Conservation (phyloP, 1,140 invertebrate genomes). For the Nixonia krombeini region DNA sequence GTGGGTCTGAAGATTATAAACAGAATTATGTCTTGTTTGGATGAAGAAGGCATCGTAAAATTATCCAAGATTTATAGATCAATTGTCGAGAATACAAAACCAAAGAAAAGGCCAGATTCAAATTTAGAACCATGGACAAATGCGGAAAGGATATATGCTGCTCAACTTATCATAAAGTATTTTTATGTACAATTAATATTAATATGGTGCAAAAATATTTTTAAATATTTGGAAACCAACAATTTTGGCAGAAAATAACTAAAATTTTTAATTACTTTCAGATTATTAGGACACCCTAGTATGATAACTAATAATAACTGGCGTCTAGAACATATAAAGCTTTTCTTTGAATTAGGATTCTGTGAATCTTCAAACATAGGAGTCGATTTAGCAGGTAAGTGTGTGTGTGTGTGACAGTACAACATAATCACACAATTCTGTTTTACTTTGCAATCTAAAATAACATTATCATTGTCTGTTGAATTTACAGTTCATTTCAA, state of each 20-base stretch:
- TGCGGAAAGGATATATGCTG: conserved; percentile 77
- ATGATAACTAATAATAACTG: conserved; percentile 76
- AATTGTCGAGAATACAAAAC: conserved; percentile 72
- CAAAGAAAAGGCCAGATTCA: conserved; percentile 61
- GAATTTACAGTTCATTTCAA: conserved; percentile 68
- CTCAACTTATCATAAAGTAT: conserved; percentile 75
- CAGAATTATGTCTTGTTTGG: conserved; percentile 74
- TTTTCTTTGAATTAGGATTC: conserved; percentile 77
- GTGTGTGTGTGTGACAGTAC: too few species aligned
- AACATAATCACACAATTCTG: conserved; percentile 11
- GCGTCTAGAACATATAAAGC: conserved; percentile 76
- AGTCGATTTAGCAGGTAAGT: conserved; percentile 74
- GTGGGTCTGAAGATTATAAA: conserved; percentile 77
- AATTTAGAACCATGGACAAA: conserved; percentile 76
- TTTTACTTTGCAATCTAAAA: conserved; percentile 13
- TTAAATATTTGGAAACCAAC: neutral
- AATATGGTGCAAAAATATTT: neutral
- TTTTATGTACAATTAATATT: conserved; percentile 5
- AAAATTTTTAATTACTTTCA: conserved; percentile 41
- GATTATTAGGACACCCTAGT: conserved; percentile 76
- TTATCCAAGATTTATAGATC: conserved; percentile 75
- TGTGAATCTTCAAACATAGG: conserved; percentile 75
- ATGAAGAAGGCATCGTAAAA: conserved; percentile 75
- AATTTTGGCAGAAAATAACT: too few species aligned
- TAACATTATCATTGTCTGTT: conserved; percentile 12